These are phyloP conservation scores for Campaea margaritaria DNA, from an alignment of 2,888 invertebrate genomes.

Conservation along the genomic window DNA sequence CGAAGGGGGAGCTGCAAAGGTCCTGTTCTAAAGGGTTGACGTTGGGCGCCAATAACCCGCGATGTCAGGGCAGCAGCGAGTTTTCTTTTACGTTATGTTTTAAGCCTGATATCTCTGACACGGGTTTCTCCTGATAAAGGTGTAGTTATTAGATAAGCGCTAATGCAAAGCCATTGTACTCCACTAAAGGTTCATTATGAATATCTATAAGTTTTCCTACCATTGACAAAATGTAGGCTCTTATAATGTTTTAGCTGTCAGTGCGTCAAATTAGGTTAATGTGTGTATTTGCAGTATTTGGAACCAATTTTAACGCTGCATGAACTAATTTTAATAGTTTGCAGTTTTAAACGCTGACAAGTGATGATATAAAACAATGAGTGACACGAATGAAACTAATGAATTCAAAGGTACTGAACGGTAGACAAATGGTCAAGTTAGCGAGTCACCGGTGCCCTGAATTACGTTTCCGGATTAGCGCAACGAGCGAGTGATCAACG, in stretches of 20 bases:
- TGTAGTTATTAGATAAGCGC: conserved; percentile 38
- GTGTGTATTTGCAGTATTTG: neutral
- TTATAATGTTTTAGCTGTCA: neutral
- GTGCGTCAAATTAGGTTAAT: neutral
- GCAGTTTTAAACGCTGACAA: neutral
- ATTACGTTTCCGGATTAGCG: conserved; percentile 70
- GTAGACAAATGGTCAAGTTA: conserved; percentile 42
- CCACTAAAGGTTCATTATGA: conserved; percentile 6
- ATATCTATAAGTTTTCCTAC: conserved; percentile 5
- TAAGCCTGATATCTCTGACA: conserved; percentile 22
- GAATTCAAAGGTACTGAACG: conserved; percentile 5
- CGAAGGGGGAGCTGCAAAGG: too few species aligned
- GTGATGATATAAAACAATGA: neutral
- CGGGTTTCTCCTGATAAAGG: conserved; percentile 36
- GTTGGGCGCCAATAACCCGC: too few species aligned
- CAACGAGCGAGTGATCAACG: conserved; percentile 39
- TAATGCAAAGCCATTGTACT: conserved; percentile 19
- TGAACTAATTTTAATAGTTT: neutral
- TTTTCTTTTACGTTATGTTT: neutral
- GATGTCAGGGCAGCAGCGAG: too few species aligned
- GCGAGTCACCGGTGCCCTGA: conserved; percentile 53
- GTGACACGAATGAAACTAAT: neutral
- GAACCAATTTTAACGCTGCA: neutral
- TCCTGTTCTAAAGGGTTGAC: too few species aligned
- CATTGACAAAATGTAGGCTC: neutral